A percentile compares a stretch with the other conserved stretches of the same genome.
Evolutionary conservation across 2,888 invertebrate species (phyloP).

Genomic region (Microctonus hyperodae): DNA sequence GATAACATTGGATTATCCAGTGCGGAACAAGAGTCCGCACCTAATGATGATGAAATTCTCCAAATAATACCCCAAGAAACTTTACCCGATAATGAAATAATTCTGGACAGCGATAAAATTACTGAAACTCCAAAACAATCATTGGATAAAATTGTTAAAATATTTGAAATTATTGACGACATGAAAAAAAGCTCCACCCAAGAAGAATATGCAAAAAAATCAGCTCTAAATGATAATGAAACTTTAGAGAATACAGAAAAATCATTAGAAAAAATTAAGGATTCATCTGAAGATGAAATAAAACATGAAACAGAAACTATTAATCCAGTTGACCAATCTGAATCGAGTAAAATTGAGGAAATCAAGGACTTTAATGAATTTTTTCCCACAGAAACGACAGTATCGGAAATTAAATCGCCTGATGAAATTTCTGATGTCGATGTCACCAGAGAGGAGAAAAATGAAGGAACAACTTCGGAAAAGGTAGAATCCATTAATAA

Average conservation of each 20-base stretch:
- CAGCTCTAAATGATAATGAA: not conserved
- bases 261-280: not conserved
- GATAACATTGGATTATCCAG: not conserved
- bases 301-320: not conserved
- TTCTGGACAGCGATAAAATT: not conserved
- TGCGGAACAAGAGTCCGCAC: not conserved
- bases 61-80: not conserved
- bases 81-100: not conserved
- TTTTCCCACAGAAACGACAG: not conserved
- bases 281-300: not conserved
- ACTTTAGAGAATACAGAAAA: not conserved
- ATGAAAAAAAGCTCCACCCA: not conserved
- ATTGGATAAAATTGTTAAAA: not conserved
- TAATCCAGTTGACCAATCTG: not conserved
- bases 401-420: not conserved
- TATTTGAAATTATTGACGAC: not conserved
- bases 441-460: constrained; percentile 4
- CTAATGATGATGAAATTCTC: not conserved
- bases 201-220: not conserved
- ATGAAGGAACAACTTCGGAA: constrained; percentile 30
- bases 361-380: not conserved
- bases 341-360: not conserved
- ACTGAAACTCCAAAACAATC: not conserved
- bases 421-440: not conserved
- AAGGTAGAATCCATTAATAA: constrained; percentile 38